phyloP scores from a whole-genome alignment of 2,113 vertebrate species.

The Haplochromis vanheusdeni region DNA sequence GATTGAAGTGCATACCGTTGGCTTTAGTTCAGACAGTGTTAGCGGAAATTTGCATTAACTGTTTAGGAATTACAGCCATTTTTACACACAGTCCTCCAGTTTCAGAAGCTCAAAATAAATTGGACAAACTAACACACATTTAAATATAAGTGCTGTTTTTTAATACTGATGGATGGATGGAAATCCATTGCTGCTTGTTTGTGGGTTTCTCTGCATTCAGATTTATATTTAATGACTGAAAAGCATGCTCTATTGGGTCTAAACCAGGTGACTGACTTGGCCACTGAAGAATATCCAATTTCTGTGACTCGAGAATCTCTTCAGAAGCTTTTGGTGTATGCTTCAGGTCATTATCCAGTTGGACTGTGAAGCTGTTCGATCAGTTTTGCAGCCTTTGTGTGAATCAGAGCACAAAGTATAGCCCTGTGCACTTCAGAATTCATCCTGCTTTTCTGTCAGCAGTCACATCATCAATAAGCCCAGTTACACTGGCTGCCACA shows the following conservation, averaged over 20 bases:
- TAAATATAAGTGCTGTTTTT: not conserved
- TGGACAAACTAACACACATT: not conserved
- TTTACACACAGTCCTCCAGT: too few relatives aligned
- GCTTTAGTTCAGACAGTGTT: not conserved
- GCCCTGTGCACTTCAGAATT: not conserved
- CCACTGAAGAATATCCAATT: not conserved
- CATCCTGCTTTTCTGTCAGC: not conserved
- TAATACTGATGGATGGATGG: not conserved
- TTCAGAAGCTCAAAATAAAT: not conserved
- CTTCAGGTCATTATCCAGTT: not conserved
- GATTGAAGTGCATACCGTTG: not conserved
- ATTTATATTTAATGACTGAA: not conserved
- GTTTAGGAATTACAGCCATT: not conserved
- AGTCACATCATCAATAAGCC: not conserved
- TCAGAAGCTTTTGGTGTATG: not conserved
- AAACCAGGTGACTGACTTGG: not conserved
- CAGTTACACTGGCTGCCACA: not conserved
- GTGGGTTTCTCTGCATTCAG: not conserved
- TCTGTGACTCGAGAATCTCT: not conserved
- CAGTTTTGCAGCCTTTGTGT: not conserved
- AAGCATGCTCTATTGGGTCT: not conserved
- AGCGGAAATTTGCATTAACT: not conserved
- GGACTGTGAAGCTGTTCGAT: not conserved
- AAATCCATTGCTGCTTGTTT: not conserved
- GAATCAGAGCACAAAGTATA: not conserved